A percentile compares a stretch with the other conserved stretches of the same genome.
Evolutionary conservation across 1,140 invertebrate genomes (phyloP).

Genomic region (Gonioctena quinquepunctata): DNA sequence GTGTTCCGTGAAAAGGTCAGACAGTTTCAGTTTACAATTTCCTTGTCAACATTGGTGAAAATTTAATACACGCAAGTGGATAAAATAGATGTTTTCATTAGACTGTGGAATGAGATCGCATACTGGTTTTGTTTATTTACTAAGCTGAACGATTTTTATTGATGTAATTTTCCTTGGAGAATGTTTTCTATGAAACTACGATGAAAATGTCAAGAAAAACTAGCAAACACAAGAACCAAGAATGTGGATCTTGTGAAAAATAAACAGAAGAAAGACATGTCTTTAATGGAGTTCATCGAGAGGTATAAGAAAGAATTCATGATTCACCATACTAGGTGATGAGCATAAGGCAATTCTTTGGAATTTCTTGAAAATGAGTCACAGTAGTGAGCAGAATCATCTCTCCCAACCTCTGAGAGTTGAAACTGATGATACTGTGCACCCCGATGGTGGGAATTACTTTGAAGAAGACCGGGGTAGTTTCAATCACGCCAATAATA

Average conservation of each 20-base stretch:
- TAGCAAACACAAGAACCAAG: background rate
- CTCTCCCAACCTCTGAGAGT: slow-evolving; percentile 52
- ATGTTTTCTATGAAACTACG: background rate
- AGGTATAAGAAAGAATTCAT: background rate
- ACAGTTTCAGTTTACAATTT: too few species aligned
- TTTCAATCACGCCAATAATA: slow-evolving; percentile 45
- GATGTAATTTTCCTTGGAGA: too few species aligned
- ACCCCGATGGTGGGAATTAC: slow-evolving; percentile 40
- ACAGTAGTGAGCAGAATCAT: slow-evolving; percentile 49
- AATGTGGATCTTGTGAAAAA: background rate
- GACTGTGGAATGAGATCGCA: background rate
- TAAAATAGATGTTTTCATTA: background rate
- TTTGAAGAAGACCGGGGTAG: slow-evolving; percentile 49
- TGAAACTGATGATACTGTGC: slow-evolving; percentile 49
- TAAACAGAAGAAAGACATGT: background rate
- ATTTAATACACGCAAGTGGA: background rate
- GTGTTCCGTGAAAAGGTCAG: too few species aligned
- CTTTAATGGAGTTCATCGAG: background rate
- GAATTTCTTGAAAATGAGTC: slow-evolving; percentile 47
- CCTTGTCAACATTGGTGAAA: background rate
- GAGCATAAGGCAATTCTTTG: background rate
- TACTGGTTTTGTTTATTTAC: background rate
- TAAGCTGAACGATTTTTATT: background rate
- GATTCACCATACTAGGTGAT: background rate
- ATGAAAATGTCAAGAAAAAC: background rate